Evolutionary conservation across 2,888 invertebrate species (phyloP).

Genomic region (Tetranychus piercei): DNA sequence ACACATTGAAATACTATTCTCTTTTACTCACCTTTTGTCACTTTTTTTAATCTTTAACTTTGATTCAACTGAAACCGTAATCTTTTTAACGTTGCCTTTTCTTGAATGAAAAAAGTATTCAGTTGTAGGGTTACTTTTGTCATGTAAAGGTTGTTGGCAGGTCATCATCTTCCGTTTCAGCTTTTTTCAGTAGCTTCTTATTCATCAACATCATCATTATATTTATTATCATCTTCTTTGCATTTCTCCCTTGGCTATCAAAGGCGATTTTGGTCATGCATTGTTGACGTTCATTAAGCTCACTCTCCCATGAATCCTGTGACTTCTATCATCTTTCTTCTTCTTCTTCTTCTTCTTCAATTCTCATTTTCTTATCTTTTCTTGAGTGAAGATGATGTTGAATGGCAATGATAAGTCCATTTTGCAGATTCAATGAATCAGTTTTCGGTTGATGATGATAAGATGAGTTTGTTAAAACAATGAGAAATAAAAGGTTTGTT

Average conservation of each 20-base stretch:
- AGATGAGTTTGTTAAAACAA: too few species aligned
- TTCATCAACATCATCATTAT: not conserved
- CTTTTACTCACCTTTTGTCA: too few species aligned
- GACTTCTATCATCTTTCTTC: not conserved
- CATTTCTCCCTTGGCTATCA: not conserved
- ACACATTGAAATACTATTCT: too few species aligned
- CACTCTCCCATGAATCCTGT: not conserved
- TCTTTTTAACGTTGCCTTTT: too few species aligned
- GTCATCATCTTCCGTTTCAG: not conserved
- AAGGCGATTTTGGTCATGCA: not conserved
- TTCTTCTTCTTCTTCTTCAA: not conserved
- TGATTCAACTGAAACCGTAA: too few species aligned
- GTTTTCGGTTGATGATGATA: not conserved
- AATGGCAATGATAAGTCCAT: not conserved
- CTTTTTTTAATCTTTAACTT: too few species aligned
- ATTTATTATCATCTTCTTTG: not conserved
- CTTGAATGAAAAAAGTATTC: too few species aligned
- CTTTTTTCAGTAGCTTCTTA: not conserved
- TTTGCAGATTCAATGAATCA: not conserved
- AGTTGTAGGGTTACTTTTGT: not conserved
- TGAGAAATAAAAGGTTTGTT: too few species aligned
- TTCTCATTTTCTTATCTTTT: not conserved
- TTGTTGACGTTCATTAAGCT: conserved; percentile 1
- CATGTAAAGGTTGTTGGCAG: not conserved
- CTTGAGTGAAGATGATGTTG: not conserved